These are phyloP conservation scores for Hymenochirus boettgeri DNA, from an alignment of 2,113 vertebrate genomes.

Conservation along the genomic window DNA sequence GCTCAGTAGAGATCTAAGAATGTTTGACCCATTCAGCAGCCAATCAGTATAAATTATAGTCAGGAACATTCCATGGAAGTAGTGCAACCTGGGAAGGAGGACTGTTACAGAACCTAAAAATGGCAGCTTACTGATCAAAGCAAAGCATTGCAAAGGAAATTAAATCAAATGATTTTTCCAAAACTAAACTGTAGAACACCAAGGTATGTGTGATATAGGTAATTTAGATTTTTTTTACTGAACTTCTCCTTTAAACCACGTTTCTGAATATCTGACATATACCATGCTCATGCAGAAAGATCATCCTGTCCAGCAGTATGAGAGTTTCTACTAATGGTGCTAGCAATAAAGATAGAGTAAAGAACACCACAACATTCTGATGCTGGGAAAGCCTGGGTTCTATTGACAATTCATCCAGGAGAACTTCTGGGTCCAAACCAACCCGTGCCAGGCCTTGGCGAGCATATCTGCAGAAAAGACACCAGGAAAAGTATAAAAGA, in stretches of 20 bases:
- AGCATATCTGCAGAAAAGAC: constrained; percentile 68
- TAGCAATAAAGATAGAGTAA: constrained; percentile 76
- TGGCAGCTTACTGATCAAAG: no score
- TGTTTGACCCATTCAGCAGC: no score
- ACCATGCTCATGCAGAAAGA: constrained; percentile 88
- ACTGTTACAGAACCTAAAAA: no score
- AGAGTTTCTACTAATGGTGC: constrained; percentile 84
- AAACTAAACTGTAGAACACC: no score
- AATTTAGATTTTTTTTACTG: no score
- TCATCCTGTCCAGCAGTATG: constrained; percentile 82
- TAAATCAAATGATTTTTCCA: no score
- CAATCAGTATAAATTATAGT: no score
- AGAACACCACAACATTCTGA: constrained; percentile 78
- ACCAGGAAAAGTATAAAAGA: background rate
- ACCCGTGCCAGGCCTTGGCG: constrained; percentile 68
- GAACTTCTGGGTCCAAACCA: constrained; percentile 62
- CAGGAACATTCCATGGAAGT: no score
- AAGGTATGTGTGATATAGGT: no score
- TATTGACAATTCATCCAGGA: constrained; percentile 53
- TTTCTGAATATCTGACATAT: constrained; percentile 4
- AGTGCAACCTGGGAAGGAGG: no score
- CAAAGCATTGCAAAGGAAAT: no score
- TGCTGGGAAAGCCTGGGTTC: constrained; percentile 68
- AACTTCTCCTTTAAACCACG: background rate
- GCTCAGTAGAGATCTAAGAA: no score